Conservation (phyloP, 1,140 invertebrate species). For the Drosophila pseudoananassae region DNA sequence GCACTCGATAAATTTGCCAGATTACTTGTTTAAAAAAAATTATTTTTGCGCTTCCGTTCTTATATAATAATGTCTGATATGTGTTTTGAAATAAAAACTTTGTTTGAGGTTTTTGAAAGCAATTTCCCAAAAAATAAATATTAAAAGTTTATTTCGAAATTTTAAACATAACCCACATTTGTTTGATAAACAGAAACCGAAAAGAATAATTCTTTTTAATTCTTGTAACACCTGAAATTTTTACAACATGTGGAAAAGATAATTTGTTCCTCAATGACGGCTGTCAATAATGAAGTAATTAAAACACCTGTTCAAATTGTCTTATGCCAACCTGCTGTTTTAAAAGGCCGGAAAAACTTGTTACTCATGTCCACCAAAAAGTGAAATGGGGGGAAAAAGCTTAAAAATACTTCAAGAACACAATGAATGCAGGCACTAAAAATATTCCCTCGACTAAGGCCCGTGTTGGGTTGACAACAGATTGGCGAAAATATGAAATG, state of each 20-base stretch:
- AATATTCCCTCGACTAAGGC: slow-evolving; percentile 58
- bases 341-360: slow-evolving; percentile 8
- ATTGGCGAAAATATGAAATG: slow-evolving; percentile 46
- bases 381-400: neutral
- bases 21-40: slow-evolving; percentile 14
- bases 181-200: neutral
- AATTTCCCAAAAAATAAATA: neutral
- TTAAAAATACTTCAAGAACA: slow-evolving; percentile 36
- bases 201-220: slow-evolving; percentile 1
- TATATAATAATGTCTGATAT: slow-evolving; percentile 6
- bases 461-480: slow-evolving; percentile 68
- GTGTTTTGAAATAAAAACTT: neutral
- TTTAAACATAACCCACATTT: slow-evolving; percentile 5
- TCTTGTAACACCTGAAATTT: slow-evolving; percentile 7
- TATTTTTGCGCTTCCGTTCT: slow-evolving; percentile 13
- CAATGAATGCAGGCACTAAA: slow-evolving; percentile 61
- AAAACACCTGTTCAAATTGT: slow-evolving; percentile 35
- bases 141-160: neutral
- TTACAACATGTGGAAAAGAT: slow-evolving; percentile 4
- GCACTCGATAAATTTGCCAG: slow-evolving; percentile 31
- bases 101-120: neutral
- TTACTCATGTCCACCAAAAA: neutral
- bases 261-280: slow-evolving; percentile 11
- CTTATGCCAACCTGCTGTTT: slow-evolving; percentile 4
- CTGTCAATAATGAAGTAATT: slow-evolving; percentile 3